phyloP scores from a whole-genome alignment of 2,888 invertebrate species.

The Imbricaverruca yamaguchii region DNA sequence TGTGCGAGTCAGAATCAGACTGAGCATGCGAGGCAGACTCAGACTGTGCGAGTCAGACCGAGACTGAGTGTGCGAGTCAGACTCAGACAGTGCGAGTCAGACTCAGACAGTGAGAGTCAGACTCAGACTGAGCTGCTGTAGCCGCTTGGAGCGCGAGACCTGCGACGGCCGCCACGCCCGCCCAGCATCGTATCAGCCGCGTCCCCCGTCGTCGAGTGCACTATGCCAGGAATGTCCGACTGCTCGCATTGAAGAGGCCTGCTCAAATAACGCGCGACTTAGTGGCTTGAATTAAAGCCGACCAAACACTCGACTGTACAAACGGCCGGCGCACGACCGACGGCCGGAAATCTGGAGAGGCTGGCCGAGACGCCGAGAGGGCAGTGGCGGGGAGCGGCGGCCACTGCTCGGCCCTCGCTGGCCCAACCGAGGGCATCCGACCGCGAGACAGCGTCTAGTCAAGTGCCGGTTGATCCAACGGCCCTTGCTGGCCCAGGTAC shows the following conservation, averaged over 20 bases:
- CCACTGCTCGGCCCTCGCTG: too few species aligned
- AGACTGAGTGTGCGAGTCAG: too few species aligned
- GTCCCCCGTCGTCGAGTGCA: neutral
- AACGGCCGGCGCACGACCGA: neutral
- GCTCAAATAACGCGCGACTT: constrained; percentile 21
- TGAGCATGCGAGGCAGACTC: too few species aligned
- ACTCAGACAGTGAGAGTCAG: too few species aligned
- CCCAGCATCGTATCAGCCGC: too few species aligned
- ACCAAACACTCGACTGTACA: constrained; percentile 4
- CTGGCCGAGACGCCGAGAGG: neutral
- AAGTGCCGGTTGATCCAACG: neutral
- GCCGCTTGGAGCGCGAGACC: too few species aligned
- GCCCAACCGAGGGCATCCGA: neutral
- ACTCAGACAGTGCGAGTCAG: too few species aligned
- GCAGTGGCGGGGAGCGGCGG: neutral
- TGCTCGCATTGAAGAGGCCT: constrained; percentile 17
- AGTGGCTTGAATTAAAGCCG: constrained; percentile 18
- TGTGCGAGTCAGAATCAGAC: too few species aligned
- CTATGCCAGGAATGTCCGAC: constrained; percentile 1
- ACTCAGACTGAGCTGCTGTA: too few species aligned
- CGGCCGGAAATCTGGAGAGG: neutral
- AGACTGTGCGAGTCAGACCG: too few species aligned
- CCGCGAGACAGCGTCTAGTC: neutral
- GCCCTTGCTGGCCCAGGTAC: neutral
- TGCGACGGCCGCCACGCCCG: too few species aligned